Evolutionary conservation across 1,140 invertebrate species (phyloP).

Genomic region (Diachasma alloeum): DNA sequence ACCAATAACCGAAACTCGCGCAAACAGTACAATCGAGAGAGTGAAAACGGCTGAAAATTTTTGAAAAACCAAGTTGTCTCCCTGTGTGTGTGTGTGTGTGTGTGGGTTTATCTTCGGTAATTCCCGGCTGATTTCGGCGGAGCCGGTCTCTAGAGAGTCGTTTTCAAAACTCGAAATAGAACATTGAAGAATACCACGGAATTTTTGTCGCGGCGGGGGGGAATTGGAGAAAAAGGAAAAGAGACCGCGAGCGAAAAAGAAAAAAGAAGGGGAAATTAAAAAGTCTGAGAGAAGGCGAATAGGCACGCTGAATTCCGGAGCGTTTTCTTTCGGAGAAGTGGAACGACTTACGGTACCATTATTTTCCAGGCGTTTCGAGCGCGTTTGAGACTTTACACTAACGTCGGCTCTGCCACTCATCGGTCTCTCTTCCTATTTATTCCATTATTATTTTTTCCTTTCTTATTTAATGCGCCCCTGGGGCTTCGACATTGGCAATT

Average conservation of each 20-base stretch:
- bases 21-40: not conserved
- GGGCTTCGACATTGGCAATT: not conserved
- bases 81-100: no score
- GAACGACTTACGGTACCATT: constrained; percentile 57
- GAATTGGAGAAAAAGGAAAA: not conserved
- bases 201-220: not conserved
- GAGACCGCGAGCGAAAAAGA: not conserved
- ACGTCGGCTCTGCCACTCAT: constrained; percentile 11
- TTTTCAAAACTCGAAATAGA: constrained; percentile 1
- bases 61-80: no score
- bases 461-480: not conserved
- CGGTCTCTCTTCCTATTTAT: not conserved
- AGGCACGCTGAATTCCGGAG: constrained; percentile 50
- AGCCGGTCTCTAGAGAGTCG: not conserved
- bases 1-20: not conserved
- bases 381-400: constrained; percentile 13
- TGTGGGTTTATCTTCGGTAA: not conserved
- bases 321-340: constrained; percentile 55
- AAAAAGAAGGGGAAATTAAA: not conserved
- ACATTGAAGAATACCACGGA: not conserved
- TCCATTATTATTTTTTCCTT: not conserved
- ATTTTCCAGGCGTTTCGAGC: constrained; percentile 39
- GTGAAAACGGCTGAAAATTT: not conserved
- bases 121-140: constrained; percentile 3
- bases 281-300: constrained; percentile 29